Evolutionary conservation across 2,888 invertebrate species (phyloP), one percentile per base, ranked within the genome.

Genomic region (Drosophila anomalata): DNA sequence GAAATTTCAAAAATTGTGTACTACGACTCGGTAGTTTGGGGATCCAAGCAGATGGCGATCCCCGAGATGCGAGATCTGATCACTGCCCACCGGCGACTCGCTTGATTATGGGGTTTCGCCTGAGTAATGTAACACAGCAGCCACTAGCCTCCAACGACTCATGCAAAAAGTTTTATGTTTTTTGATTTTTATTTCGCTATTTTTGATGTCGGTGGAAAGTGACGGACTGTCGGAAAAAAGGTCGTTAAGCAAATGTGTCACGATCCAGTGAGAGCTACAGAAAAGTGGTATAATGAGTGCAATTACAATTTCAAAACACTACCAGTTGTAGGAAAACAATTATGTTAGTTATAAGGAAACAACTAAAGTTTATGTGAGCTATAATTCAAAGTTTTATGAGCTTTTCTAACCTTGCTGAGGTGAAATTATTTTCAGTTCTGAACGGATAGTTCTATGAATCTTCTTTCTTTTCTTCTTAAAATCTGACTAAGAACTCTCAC

Each of bases 131-230:
- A 62, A 62, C 61, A 58, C 44, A 44, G 44, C 59, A 50, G 47
- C 61, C 61, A 57, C 41, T 47, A 48, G 17, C 22, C 22, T 22
- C 22, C 22, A 71, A 71, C 60, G 66, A 71, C 42, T 61, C 59
- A 58, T 61, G 57, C 51, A 26, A 39, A 17, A 20, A 17, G 14
- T 20, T 41, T 8, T 55, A 20, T 62, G 61, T 62, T 61, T 56
- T 55, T 8, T 14, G 1, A 17, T 39, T 11, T 55, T 17, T 52
- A 62, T 51, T 60, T 58, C 47, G 48, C 63, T 41, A 63, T 62
- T 77, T 81, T 82, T 85, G 73, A 82, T 82, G 82, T 77, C 85
- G 85, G 70, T 85, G 82, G 75, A 85, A 82, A 82, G 77, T 70
- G 47, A 36, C 55, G 44, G 59, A 50, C 58, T 66, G 68, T 20